Evolutionary conservation across 2,113 vertebrate genomes (phyloP).

Genomic region (Hassar affinis): DNA sequence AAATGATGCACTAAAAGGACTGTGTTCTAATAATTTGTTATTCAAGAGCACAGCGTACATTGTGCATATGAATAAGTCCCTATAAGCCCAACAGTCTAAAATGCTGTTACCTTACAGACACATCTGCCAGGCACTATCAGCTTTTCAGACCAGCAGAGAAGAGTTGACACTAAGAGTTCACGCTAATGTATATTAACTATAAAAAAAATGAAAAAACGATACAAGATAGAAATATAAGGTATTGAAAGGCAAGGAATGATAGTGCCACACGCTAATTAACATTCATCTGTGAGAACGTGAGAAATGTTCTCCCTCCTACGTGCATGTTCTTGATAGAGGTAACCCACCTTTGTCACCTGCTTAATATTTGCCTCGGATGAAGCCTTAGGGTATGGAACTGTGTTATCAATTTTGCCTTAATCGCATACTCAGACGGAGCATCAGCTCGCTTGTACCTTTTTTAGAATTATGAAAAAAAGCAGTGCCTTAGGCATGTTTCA

Average conservation of each 20-base stretch:
- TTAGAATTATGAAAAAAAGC: constrained; percentile 45
- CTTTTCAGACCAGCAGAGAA: neutral
- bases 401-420: constrained; percentile 45
- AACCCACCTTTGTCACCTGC: constrained; percentile 46
- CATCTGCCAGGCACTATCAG: neutral
- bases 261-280: constrained; percentile 23
- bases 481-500: constrained; percentile 8
- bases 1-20: constrained; percentile 39
- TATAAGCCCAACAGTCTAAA: constrained; percentile 20
- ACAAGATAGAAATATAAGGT: neutral
- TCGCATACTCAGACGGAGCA: constrained; percentile 42
- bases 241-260: neutral
- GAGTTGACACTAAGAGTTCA: neutral
- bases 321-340: constrained; percentile 42
- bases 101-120: neutral
- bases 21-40: constrained; percentile 40
- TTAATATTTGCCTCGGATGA: constrained; percentile 36
- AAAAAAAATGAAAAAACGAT: neutral
- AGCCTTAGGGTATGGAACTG: constrained; percentile 36
- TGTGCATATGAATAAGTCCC: constrained; percentile 44
- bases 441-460: constrained; percentile 42
- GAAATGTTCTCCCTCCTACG: constrained; percentile 45
- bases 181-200: neutral
- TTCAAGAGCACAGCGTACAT: constrained; percentile 34
- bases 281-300: constrained; percentile 26